Evolutionary conservation across 2,797 vertebrate genomes (phyloP), one percentile per base, ranked within the genome.

Genomic region (Spondyliosoma cantharus): DNA sequence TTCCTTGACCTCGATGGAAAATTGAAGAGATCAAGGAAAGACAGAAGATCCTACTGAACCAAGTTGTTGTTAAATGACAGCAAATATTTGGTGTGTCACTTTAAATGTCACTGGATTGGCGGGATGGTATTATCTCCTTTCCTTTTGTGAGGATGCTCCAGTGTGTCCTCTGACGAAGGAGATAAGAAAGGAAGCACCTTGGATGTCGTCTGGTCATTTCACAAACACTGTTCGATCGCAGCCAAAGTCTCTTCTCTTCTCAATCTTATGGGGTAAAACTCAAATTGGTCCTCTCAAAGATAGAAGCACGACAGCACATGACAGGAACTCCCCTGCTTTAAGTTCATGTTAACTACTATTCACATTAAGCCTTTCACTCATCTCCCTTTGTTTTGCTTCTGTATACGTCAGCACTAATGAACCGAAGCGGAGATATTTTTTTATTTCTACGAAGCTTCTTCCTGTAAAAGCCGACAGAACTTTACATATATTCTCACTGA

Each of bases 271-370:
- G 32, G 59, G 37, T 50, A 2, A 49, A 50, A 37, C 22, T 66
- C n/a, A 27, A 50, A 61, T 14, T 2, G 3, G 52, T 81, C 81
- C 45, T 76, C 57, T 57, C 45, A 61, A 57, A 52, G n/a, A 68
- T 17, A 50, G 54, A 78, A 70, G 63, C 19, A 78, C 58, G 57
- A 60, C 32, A 71, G 9, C 66, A 65, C 62, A 73, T 32, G 22
- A 4, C 62, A 71, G 50, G 25, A 65, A 64, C 54, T 17, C 24
- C 29, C 11, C 68, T 20, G 71, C 60, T 43, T 66, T 3, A 56
- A 53, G 29, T 37, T 57, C 4, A 77, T 1, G 46, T 59, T 76
- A 60, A 42, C 61, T 43, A 50, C 29, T 25, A 54, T 52, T 84
- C 52, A 74, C 70, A 29, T 43, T n/a, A 50, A 75, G 13, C 46